Evolutionary conservation across 2,797 vertebrate genomes (phyloP).

Genomic region (Tangara arthus): DNA sequence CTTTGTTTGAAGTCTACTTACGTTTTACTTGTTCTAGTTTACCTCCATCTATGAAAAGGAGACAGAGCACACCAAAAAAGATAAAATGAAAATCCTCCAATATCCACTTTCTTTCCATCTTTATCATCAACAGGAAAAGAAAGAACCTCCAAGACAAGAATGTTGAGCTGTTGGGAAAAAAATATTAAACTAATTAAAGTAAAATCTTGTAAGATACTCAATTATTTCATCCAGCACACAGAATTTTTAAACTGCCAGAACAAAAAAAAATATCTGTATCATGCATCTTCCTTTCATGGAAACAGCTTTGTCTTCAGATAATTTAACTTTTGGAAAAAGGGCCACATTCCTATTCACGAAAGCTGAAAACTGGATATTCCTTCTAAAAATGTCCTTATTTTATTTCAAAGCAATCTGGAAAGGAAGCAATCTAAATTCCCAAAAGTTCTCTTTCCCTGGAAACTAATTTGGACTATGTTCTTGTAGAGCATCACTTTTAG

Average conservation of each 20-base stretch:
- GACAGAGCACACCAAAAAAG: conserved; percentile 70
- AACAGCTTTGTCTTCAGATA: not conserved
- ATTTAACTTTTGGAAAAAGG: not conserved
- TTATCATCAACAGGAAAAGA: conserved; percentile 11
- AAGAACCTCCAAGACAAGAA: not conserved
- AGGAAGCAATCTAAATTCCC: conserved; percentile 3
- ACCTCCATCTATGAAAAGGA: conserved; percentile 74
- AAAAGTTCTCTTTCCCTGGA: conserved; percentile 6
- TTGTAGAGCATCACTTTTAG: not conserved
- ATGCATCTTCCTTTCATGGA: not conserved
- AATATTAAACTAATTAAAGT: conserved; percentile 14
- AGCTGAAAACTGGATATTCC: not conserved
- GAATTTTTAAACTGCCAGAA: not conserved
- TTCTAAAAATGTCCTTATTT: not conserved
- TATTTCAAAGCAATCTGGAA: not conserved
- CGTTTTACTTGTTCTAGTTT: conserved; percentile 78
- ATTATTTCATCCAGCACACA: not conserved
- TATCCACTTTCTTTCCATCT: conserved; percentile 72
- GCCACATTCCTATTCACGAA: not conserved
- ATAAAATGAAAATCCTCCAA: conserved; percentile 59
- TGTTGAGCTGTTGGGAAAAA: conserved; percentile 44
- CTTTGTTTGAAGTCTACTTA: conserved; percentile 68
- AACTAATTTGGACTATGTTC: not conserved
- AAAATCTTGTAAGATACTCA: not conserved
- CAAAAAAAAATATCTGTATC: not conserved